A percentile compares a stretch with the other conserved stretches of the same genome.
phyloP scores from a whole-genome alignment of 2,888 invertebrate species.

The Pinctada fucata region DNA sequence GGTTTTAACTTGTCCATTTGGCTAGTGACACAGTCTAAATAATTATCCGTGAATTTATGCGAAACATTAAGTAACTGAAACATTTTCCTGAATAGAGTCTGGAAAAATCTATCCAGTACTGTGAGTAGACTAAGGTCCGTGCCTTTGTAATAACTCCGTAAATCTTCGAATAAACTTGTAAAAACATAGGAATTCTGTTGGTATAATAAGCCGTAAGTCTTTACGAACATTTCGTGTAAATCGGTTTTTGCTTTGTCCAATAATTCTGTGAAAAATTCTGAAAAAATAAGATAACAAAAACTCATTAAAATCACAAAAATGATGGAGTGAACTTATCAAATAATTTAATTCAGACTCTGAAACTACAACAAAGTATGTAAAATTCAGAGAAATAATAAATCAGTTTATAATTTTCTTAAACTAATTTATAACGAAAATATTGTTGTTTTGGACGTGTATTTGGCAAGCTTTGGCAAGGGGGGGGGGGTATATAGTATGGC shows the following conservation, averaged over 20 bases:
- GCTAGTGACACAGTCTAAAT: slow-evolving; percentile 90
- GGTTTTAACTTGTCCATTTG: slow-evolving; percentile 96
- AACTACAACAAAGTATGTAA: no score
- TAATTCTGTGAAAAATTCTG: slow-evolving; percentile 93
- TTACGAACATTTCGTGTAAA: slow-evolving; percentile 96
- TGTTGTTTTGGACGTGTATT: no score
- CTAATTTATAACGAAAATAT: no score
- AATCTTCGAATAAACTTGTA: slow-evolving; percentile 91
- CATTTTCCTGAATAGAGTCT: slow-evolving; percentile 95
- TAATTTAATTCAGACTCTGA: no score
- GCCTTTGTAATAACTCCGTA: slow-evolving; percentile 91
- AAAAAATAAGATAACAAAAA: slow-evolving; percentile 70
- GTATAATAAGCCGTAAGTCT: slow-evolving; percentile 96
- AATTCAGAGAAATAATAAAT: no score
- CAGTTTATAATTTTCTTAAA: no score
- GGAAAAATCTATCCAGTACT: slow-evolving; percentile 95
- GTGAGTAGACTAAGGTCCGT: slow-evolving; percentile 85
- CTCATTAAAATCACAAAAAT: slow-evolving; percentile 24
- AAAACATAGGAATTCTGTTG: slow-evolving; percentile 95
- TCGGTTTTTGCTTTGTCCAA: slow-evolving; percentile 89
- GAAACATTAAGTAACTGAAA: slow-evolving; percentile 92
- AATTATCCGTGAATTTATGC: slow-evolving; percentile 88
- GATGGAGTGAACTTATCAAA: background rate
- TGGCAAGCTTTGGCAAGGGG: no score
- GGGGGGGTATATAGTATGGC: no score